Base-by-base conservation (phyloP, 2,797 vertebrate species). In the Pantherophis alleghaniensis region DNA sequence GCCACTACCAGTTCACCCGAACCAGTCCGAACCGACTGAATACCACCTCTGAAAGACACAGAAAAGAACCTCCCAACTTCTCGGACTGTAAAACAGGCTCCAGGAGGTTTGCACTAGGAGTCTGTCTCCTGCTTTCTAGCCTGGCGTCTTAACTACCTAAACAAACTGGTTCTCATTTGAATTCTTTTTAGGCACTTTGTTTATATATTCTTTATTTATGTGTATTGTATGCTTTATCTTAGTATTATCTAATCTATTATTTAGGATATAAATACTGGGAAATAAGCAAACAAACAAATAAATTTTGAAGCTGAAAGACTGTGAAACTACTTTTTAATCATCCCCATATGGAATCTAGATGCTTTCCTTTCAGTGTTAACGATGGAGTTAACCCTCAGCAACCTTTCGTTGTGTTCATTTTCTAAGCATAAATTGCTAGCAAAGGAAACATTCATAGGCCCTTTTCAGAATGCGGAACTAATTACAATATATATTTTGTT, bases 401-500 rank as follows among this genome's bases (percentile, higher is more conserved):
- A 26, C 60, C 90, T 89, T 10, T 0, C n/a, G 32, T 69, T 69
- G n/a, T 69, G 94, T 56, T 88, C 59, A 92, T 63, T 87, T 91
- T 79, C 94, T 83, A 95, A 94, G 94, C 93, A 92, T 94, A 96
- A 96, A 90, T 89, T 95, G 95, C 93, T 94, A 89, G 79, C 87
- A 91, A 53, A 83, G 94, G 60, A 96, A 97, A 95, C 95, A 96
- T 94, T 93, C 95, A 94, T 20, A 24, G 7, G 12, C 95, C 96
- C 91, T 94, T 95, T 95, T 95, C 92, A 93, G 93, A 88, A 87
- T 92, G 94, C 94, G 93, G 94, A 96, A 94, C 95, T 98, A 97
- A 98, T 97, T 97, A 97, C 86, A 94, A 95, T 26, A 97, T 97
- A 93, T 96, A 97, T 97, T 96, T 98, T 96, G 98, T 97, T 97